A percentile compares a stretch with the other conserved stretches of the same genome.
These are phyloP conservation scores for Enchytraeus crypticus DNA, from an alignment of 2,888 invertebrate genomes.

Conservation along the genomic window DNA sequence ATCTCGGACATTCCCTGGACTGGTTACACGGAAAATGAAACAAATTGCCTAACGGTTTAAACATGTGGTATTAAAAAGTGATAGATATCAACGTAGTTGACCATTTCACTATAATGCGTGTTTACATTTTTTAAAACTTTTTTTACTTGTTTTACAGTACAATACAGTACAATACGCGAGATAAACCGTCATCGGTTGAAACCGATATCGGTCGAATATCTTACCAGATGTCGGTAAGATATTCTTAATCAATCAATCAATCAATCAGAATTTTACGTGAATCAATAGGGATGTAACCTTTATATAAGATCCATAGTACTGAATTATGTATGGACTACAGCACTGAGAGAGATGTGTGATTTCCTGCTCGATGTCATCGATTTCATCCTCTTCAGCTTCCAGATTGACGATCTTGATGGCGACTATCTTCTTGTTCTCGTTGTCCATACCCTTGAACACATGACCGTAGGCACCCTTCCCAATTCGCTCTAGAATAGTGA, in stretches of 20 bases:
- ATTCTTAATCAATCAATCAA: too few relatives aligned
- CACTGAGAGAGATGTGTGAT: conserved; percentile 93
- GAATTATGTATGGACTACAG: conserved; percentile 97
- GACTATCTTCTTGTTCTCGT: conserved; percentile 46
- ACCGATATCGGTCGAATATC: background rate
- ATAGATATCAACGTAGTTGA: too few relatives aligned
- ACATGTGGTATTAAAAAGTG: too few relatives aligned
- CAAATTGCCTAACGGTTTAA: too few relatives aligned
- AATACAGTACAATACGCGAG: too few relatives aligned
- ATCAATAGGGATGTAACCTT: too few relatives aligned
- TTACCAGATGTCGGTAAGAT: background rate
- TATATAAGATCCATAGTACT: conserved; percentile 97
- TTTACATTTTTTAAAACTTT: too few relatives aligned
- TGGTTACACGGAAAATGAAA: too few relatives aligned
- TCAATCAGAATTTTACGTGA: background rate
- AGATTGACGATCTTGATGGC: conserved; percentile 82
- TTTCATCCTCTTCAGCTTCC: conserved; percentile 99
- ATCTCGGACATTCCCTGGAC: too few relatives aligned
- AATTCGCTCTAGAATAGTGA: conserved; percentile 79
- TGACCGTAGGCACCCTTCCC: conserved; percentile 65
- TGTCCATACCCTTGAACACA: conserved; percentile 98
- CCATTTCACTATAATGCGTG: too few relatives aligned
- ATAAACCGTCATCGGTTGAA: background rate
- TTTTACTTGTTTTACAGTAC: background rate
- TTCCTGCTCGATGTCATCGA: conserved; percentile 99